These are phyloP conservation scores for Calosoma granatense DNA, from an alignment of 1,140 invertebrate genomes.

Conservation along the genomic window DNA sequence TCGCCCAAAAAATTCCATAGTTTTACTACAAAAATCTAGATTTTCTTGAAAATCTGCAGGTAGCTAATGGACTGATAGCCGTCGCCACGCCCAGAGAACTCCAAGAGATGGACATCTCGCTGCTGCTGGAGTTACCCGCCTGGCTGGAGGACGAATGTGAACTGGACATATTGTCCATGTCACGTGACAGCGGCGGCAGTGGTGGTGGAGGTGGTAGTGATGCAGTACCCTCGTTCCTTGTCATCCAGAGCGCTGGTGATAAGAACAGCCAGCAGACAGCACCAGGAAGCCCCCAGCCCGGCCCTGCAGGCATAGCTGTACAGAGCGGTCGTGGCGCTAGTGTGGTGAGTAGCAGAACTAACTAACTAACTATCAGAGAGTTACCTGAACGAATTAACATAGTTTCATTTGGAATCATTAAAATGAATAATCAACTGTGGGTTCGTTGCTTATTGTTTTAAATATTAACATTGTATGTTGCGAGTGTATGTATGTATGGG, in stretches of 20 bases:
- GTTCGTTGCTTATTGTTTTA: too few relatives aligned
- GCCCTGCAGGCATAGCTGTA: slow-evolving; percentile 48
- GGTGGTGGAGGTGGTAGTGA: slow-evolving; percentile 52
- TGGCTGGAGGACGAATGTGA: slow-evolving; percentile 95
- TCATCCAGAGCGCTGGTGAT: slow-evolving; percentile 81
- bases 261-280: slow-evolving; percentile 38
- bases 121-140: slow-evolving; percentile 76
- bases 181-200: slow-evolving; percentile 39
- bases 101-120: slow-evolving; percentile 93
- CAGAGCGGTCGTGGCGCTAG: slow-evolving; percentile 80
- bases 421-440: too few relatives aligned
- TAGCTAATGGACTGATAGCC: slow-evolving; percentile 72
- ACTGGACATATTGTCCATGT: slow-evolving; percentile 82
- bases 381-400: neutral
- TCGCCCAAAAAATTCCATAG: too few relatives aligned
- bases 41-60: slow-evolving; percentile 40
- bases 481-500: neutral
- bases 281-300: slow-evolving; percentile 49
- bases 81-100: slow-evolving; percentile 92
- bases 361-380: neutral
- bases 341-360: slow-evolving; percentile 56
- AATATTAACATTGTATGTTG: neutral
- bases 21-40: neutral
- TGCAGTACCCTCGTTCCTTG: slow-evolving; percentile 73
- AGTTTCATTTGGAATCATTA: neutral